phyloP scores from a whole-genome alignment of 2,888 invertebrate genomes.

The Eristalinus sepulchralis region DNA sequence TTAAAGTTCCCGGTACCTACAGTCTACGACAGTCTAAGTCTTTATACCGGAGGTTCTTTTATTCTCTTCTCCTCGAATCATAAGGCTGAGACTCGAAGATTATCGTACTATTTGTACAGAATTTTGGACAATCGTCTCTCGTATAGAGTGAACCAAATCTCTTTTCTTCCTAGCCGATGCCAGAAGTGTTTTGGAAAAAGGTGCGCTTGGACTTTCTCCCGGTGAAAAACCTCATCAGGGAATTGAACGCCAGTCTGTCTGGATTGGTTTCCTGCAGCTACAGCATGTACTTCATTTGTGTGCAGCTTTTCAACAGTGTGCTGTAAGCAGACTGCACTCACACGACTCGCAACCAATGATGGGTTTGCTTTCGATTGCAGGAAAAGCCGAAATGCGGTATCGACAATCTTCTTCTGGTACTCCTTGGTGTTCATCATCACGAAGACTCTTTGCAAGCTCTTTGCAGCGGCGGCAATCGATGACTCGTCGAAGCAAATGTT shows the following conservation, averaged over 20 bases:
- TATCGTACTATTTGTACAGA: too few relatives aligned
- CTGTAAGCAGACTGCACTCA: constrained; percentile 64
- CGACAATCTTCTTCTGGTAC: constrained; percentile 82
- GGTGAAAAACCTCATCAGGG: constrained; percentile 84
- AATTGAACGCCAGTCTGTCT: constrained; percentile 84
- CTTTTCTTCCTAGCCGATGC: constrained; percentile 73
- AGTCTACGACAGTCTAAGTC: too few relatives aligned
- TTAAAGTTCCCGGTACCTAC: too few relatives aligned
- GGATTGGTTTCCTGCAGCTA: constrained; percentile 85
- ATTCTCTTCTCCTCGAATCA: too few relatives aligned
- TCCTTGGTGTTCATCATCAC: constrained; percentile 82
- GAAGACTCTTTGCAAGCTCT: constrained; percentile 82
- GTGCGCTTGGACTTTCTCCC: constrained; percentile 86
- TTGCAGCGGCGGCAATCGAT: constrained; percentile 82
- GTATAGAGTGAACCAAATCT: too few relatives aligned
- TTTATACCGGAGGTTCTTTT: too few relatives aligned
- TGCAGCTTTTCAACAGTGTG: constrained; percentile 85
- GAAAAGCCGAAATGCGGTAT: constrained; percentile 78
- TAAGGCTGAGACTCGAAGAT: too few relatives aligned
- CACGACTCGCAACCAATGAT: not conserved
- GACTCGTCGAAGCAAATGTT: constrained; percentile 82
- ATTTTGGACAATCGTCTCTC: too few relatives aligned
- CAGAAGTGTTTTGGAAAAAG: constrained; percentile 83
- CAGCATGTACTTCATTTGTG: constrained; percentile 88
- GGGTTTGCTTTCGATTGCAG: constrained; percentile 21